Evolutionary conservation across 2,888 invertebrate genomes (phyloP), one percentile per base, ranked within the genome.

Genomic region (Bursaphelenchus okinawaensis): DNA sequence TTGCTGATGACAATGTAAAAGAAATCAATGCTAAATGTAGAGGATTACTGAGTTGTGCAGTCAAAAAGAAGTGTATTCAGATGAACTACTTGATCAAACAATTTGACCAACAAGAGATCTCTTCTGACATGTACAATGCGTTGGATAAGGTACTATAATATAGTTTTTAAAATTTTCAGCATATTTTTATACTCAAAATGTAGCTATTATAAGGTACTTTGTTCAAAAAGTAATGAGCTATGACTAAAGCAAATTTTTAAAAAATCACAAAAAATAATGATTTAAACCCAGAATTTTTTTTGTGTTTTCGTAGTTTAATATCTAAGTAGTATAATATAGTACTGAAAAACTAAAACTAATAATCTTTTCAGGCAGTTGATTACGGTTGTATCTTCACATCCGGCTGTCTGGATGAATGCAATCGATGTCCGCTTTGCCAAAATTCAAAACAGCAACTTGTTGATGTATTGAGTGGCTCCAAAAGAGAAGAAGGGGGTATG

Each of bases 321-420:
- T n/a, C n/a, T n/a, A n/a, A n/a, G n/a, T n/a, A n/a, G n/a, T n/a
- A n/a, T n/a, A n/a, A n/a, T n/a, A n/a, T n/a, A n/a, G n/a, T n/a
- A n/a, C n/a, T n/a, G n/a, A n/a, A n/a, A n/a, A n/a, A n/a, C n/a
- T n/a, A n/a, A n/a, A n/a, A n/a, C n/a, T n/a, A n/a, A n/a, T 20
- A 12, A 40, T n/a, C n/a, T 6, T 68, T 74, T 67, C 65, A 75
- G 76, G 68, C 71, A 57, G 78, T 78, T 16, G 78, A 78, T 59
- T 78, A 78, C 66, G 78, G 77, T 19, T 78, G 78, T 66, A 78
- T 78, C 52, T 78, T 78, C 68, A 77, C 78, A 6, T 67, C 77
- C 29, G 78, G 78, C 29, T 78, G 78, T 62, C 68, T 74, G 60
- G 78, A 78, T 52, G 78, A 78, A 59, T 78, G 78, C 68, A 76